Conservation (phyloP, 2,797 vertebrate species). For the Tokudaia muenninki region DNA sequence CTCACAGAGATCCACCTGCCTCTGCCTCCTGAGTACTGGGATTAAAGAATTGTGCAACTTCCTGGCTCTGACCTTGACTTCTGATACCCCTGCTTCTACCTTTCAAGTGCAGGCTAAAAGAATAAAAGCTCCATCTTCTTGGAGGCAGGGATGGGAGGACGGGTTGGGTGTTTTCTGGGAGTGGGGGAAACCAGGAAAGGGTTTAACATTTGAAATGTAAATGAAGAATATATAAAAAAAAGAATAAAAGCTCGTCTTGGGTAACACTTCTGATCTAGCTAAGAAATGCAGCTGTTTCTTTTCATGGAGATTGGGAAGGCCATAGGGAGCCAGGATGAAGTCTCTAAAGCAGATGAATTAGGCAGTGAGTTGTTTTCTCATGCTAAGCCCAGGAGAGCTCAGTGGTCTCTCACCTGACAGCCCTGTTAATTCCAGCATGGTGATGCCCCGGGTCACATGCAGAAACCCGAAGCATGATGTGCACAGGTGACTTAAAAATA, state of each 20-base stretch:
- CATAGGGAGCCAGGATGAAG: neutral
- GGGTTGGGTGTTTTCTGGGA: too few species aligned
- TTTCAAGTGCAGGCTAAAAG: neutral
- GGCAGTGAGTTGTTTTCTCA: neutral
- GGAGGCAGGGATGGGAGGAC: too few species aligned
- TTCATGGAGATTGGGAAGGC: neutral
- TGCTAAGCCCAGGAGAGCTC: neutral
- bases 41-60: neutral
- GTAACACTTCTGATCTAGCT: constrained; percentile 18
- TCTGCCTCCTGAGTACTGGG: neutral
- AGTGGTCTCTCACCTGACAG: neutral
- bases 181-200: too few species aligned
- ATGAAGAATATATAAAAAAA: too few species aligned
- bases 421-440: neutral
- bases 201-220: too few species aligned
- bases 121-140: neutral
- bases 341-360: neutral
- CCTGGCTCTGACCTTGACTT: neutral
- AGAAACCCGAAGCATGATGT: constrained; percentile 32
- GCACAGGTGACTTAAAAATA: neutral
- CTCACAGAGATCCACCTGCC: neutral
- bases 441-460: neutral
- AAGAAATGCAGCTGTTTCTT: neutral
- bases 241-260: neutral
- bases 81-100: neutral